Evolutionary conservation across 2,888 invertebrate genomes (phyloP).

Genomic region (Drosophila ustulata): DNA sequence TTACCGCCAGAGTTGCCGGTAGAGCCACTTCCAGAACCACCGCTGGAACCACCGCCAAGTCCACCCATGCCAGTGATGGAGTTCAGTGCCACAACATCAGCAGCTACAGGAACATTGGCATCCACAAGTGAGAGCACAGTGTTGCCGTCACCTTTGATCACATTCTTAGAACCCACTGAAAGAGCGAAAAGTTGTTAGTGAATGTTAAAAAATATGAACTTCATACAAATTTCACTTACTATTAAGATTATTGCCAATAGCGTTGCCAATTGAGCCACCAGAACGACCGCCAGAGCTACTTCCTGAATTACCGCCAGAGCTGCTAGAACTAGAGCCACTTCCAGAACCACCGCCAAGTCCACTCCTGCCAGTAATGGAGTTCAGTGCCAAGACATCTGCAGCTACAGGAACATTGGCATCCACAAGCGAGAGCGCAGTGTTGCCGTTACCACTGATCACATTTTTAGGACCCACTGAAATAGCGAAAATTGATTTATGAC

Average conservation of each 20-base stretch:
- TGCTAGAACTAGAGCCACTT: background rate
- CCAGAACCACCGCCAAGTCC: background rate
- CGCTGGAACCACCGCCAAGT: background rate
- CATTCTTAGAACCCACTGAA: conserved; percentile 14
- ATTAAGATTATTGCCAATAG: conserved; percentile 24
- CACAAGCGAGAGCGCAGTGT: background rate
- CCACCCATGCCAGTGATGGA: conserved; percentile 8
- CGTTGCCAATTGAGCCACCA: conserved; percentile 17
- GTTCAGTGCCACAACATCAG: conserved; percentile 17
- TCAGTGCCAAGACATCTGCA: conserved; percentile 4
- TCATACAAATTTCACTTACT: background rate
- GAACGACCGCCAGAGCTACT: too few species aligned
- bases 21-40: background rate
- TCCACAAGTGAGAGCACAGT: conserved; percentile 3
- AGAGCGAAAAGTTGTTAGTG: background rate
- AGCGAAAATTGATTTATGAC: background rate
- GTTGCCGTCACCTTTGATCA: conserved; percentile 32
- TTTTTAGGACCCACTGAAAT: conserved; percentile 5
- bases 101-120: conserved; percentile 1
- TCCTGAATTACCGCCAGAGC: background rate
- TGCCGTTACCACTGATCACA: conserved; percentile 19
- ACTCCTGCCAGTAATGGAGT: background rate
- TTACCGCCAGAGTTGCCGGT: background rate
- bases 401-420: conserved; percentile 10
- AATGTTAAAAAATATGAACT: background rate